These are phyloP conservation scores for Colletes gigas DNA, from an alignment of 1,140 invertebrate genomes.

Conservation along the genomic window DNA sequence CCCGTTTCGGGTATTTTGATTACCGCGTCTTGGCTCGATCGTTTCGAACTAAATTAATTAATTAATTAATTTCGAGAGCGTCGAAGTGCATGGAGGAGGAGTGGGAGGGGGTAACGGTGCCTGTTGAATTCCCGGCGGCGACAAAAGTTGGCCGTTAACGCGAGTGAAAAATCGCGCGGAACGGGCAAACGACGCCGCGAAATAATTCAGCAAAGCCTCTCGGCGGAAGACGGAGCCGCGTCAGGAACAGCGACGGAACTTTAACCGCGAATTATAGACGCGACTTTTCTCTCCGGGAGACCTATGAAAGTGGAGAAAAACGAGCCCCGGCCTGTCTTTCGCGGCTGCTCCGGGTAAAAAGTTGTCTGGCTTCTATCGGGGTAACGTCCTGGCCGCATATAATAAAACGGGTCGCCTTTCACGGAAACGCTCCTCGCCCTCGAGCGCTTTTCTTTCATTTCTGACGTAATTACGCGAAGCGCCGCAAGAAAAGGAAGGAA, in stretches of 20 bases:
- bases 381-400: slow-evolving; percentile 59
- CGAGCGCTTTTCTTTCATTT: slow-evolving; percentile 69
- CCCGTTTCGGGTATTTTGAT: too few relatives aligned
- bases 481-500: slow-evolving; percentile 53
- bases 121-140: background rate
- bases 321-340: slow-evolving; percentile 39
- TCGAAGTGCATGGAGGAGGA: too few relatives aligned
- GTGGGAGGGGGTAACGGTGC: too few relatives aligned
- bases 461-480: slow-evolving; percentile 69
- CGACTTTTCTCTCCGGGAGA: slow-evolving; percentile 27
- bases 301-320: slow-evolving; percentile 25
- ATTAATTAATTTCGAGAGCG: too few relatives aligned
- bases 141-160: background rate
- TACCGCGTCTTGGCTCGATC: too few relatives aligned
- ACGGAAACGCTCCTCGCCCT: slow-evolving; percentile 56
- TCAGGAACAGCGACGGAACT: slow-evolving; percentile 31
- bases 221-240: slow-evolving; percentile 22
- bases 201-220: slow-evolving; percentile 20
- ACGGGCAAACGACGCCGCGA: background rate
- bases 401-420: slow-evolving; percentile 66
- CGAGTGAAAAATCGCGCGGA: background rate
- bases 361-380: slow-evolving; percentile 55
- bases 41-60: too few relatives aligned
- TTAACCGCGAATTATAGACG: slow-evolving; percentile 50
- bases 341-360: slow-evolving; percentile 48